Evolutionary conservation across 2,113 vertebrate species (phyloP).

Genomic region (Notiomystis cincta): DNA sequence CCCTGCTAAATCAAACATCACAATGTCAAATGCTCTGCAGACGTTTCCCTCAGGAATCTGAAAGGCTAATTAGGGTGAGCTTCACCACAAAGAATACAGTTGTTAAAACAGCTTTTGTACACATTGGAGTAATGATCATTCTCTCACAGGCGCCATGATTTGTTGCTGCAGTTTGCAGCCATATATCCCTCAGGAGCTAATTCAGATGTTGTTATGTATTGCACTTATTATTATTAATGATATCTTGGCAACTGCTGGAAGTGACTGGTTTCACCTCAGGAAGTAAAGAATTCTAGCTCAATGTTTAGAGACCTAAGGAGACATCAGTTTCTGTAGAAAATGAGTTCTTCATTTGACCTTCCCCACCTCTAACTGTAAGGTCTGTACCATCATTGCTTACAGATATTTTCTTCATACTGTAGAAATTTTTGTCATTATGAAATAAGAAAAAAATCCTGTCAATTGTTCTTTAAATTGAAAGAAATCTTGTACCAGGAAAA

Average conservation of each 20-base stretch:
- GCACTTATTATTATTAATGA: constrained; percentile 92
- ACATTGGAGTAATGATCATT: constrained; percentile 83
- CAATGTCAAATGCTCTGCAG: constrained; percentile 76
- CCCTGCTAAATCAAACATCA: constrained; percentile 61
- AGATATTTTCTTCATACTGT: not conserved
- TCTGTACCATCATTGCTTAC: not conserved
- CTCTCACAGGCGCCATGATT: constrained; percentile 82
- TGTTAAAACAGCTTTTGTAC: constrained; percentile 84
- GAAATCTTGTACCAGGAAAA: rapidly evolving
- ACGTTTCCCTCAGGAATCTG: constrained; percentile 84
- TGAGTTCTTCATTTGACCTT: not conserved
- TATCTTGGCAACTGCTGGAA: constrained; percentile 82
- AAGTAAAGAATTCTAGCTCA: constrained; percentile 67
- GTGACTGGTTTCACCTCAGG: constrained; percentile 74
- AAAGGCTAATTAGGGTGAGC: constrained; percentile 99
- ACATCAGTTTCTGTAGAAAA: constrained; percentile 44
- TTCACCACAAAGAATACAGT: constrained; percentile 83
- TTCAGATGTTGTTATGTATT: constrained; percentile 92
- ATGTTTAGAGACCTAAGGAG: constrained; percentile 44
- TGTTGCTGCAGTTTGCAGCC: constrained; percentile 89
- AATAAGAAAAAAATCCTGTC: not conserved
- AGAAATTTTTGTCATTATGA: not conserved
- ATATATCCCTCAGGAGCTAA: constrained; percentile 89
- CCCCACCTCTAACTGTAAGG: not conserved
- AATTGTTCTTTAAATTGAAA: not conserved